Evolutionary conservation across 2,888 invertebrate genomes (phyloP), one percentile per base, ranked within the genome.

Genomic region (Piscicola geometra): DNA sequence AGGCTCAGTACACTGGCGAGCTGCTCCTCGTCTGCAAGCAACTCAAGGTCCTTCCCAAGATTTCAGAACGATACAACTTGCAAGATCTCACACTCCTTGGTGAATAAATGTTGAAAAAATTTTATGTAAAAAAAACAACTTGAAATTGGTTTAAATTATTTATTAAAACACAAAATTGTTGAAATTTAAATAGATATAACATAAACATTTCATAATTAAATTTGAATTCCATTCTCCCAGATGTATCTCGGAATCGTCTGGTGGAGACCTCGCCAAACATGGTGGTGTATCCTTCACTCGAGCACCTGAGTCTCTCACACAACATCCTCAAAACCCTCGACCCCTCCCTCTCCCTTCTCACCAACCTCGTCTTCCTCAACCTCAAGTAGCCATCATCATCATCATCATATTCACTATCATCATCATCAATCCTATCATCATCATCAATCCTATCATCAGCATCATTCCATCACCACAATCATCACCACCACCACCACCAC

Each of bases 291-390:
- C 88, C 90, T 81, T 94, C 92, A 86, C 89, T 95, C 86, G 95
- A 95, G 88, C 91, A 91, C 83, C 88, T 96, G 80, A 89, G 92
- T 82, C 89, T 93, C 81, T 93, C 94, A 86, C 93, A 94, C 88
- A 96, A 96, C 88, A 90, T 92, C 80, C 92, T 96, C 84, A 90
- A 93, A 83, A 90, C 89, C 82, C 90, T 96, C 83, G 94, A 95
- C 75, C 92, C 93, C 82, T 90, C 91, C 47, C 90, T 96, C 77
- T 90, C 90, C 78, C 89, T 90, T 85, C 88, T 96, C 76, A 92
- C 93, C 83, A 92, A 92, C 80, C 89, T 96, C 76, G 92, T 91
- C 81, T 92, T 92, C 87, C 89, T 96, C 86, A 94, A 95, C 88
- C 89, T 96, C 86, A 92, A 91, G 91, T 91, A 84, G n/a, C n/a